These are phyloP conservation scores for Babyrousa celebensis DNA, from an alignment of 2,797 vertebrate genomes.

Conservation along the genomic window DNA sequence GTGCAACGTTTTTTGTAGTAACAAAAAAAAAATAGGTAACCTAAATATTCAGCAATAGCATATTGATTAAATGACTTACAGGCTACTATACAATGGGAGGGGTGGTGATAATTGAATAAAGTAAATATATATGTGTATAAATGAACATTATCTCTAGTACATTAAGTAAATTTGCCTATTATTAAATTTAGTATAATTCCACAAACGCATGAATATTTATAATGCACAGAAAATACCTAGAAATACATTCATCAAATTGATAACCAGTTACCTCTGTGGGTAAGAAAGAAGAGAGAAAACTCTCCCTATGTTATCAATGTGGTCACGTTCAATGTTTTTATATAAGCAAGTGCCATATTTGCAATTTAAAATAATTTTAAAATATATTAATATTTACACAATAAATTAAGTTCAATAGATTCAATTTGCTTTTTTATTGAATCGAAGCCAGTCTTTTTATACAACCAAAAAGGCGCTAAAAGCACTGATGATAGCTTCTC, in stretches of 20 bases:
- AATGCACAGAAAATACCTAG: neutral
- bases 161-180: neutral
- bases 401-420: neutral
- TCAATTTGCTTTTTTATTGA: neutral
- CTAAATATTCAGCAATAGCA: neutral
- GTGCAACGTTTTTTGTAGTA: neutral
- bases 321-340: neutral
- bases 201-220: neutral
- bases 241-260: constrained; percentile 5
- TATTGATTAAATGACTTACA: neutral
- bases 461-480: neutral
- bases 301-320: neutral
- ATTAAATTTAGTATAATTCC: neutral
- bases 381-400: neutral
- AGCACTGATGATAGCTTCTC: neutral
- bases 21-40: neutral
- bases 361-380: constrained; percentile 3
- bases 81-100: neutral
- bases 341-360: neutral
- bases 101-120: neutral
- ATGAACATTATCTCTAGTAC: neutral
- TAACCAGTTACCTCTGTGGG: neutral
- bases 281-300: neutral
- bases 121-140: neutral
- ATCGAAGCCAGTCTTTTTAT: neutral